These are phyloP conservation scores for Theretra japonica DNA, from an alignment of 2,888 invertebrate species.

Conservation along the genomic window DNA sequence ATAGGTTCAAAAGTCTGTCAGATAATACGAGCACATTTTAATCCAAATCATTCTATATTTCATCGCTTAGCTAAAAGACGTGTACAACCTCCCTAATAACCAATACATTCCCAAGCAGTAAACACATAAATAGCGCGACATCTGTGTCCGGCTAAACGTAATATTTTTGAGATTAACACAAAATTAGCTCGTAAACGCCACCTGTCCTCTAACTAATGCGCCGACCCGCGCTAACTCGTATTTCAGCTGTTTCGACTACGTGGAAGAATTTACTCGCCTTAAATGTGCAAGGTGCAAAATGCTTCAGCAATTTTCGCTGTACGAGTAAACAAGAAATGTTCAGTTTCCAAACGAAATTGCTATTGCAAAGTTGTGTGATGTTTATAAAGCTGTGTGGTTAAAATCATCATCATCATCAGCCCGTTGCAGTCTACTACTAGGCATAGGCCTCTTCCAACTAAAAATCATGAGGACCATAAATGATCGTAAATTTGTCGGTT, in stretches of 20 bases:
- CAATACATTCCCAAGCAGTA: neutral
- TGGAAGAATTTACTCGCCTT: constrained; percentile 1
- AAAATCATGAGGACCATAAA: too few species aligned
- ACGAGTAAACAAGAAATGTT: neutral
- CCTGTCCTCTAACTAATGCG: constrained; percentile 42
- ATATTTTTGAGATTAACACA: constrained; percentile 55
- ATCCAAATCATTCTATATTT: too few species aligned
- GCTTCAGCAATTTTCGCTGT: neutral
- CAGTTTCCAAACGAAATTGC: neutral
- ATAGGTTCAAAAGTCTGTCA: too few species aligned
- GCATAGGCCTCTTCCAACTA: too few species aligned
- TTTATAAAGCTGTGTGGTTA: neutral
- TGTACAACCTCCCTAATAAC: neutral
- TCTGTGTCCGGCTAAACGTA: constrained; percentile 22
- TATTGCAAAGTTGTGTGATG: too few species aligned
- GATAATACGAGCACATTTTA: too few species aligned
- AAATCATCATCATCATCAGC: too few species aligned
- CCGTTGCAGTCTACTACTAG: too few species aligned
- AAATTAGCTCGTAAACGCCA: constrained; percentile 57
- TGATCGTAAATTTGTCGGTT: too few species aligned
- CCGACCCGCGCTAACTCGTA: constrained; percentile 24
- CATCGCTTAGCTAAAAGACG: too few species aligned
- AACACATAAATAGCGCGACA: constrained; percentile 34
- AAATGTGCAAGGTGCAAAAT: neutral
- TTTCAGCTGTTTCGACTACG: constrained; percentile 19